Evolutionary conservation across 2,888 invertebrate genomes (phyloP), one percentile per base, ranked within the genome.

Genomic region (Aphidius colemani): DNA sequence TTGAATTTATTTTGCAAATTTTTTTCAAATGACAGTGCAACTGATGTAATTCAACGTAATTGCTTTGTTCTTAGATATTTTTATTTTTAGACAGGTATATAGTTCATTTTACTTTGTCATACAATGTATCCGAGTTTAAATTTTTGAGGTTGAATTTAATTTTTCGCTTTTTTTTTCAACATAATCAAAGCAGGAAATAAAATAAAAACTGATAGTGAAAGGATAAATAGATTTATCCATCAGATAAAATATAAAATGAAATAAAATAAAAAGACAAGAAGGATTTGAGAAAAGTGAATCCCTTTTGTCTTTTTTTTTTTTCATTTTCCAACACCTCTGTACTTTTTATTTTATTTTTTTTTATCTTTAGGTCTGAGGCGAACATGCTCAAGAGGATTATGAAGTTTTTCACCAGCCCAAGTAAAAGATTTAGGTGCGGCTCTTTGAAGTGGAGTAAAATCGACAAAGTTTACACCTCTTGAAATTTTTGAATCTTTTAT

Each of bases 331-430:
- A 57, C 61, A 53, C 13, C 63, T 43, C 59, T 63, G 57, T 65
- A 60, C 58, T 63, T 56, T 48, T 49, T 53, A 61, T 57, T 57
- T n/a, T 61, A 30, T 44, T 46, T 62, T 46, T 62, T 46, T n/a
- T 51, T 13, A 46, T 46, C 6, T 48, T 30, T 41, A 18, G 11
- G 40, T 7, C 8, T 58, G 43, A 4, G 48, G n/a, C 51, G n/a
- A 61, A 50, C 61, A 60, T 59, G 55, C 58, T 64, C 30, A 59
- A 68, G 59, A 70, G 75, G 74, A 76, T 75, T 76, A 75, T 72
- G 70, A 69, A 76, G 74, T 75, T 75, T 76, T 71, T 69, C 67
- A 66, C 69, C 60, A 65, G 69, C 70, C 30, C 64, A 65, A 70
- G 71, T 72, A 68, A 73, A 75, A 30, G 75, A 71, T 74, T 72